Percentiles rank a stretch among this genome's conserved stretches.
Evolutionary conservation across 2,888 invertebrate species (phyloP).

Genomic region (Tenthredo scrophulariae): DNA sequence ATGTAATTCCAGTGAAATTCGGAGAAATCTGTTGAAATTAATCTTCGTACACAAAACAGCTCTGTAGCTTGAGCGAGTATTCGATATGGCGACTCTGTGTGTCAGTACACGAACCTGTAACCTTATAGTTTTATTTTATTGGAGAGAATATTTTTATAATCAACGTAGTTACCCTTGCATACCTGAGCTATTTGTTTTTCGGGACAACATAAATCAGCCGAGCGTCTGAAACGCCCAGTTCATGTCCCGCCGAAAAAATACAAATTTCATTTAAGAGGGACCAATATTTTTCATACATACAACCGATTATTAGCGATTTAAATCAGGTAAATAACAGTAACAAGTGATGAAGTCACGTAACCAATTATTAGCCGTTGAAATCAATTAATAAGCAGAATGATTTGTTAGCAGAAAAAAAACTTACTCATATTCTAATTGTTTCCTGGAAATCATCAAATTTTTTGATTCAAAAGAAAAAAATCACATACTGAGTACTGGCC

Average conservation of each 20-base stretch:
- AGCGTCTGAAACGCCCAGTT: conserved; percentile 1
- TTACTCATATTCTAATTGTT: not conserved
- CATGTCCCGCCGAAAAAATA: not conserved
- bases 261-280: not conserved
- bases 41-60: not conserved
- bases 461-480: not conserved
- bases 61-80: not conserved
- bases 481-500: not conserved
- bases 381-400: not conserved
- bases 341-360: not conserved
- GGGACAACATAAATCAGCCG: conserved; percentile 5
- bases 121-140: not conserved
- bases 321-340: not conserved
- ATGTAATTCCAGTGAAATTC: not conserved
- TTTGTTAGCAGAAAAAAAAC: not conserved
- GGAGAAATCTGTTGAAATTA: not conserved
- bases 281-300: not conserved
- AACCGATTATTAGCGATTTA: conserved; percentile 10
- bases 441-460: not conserved
- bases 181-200: not conserved
- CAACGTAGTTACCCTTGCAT: not conserved
- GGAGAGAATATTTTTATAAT: not conserved
- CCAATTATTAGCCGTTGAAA: not conserved
- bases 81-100: not conserved
- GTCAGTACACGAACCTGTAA: not conserved